A percentile compares a stretch with the other conserved stretches of the same genome.
Conservation (phyloP, 35 echinoderm and acorn worm species). For the Lytechinus pictus region DNA sequence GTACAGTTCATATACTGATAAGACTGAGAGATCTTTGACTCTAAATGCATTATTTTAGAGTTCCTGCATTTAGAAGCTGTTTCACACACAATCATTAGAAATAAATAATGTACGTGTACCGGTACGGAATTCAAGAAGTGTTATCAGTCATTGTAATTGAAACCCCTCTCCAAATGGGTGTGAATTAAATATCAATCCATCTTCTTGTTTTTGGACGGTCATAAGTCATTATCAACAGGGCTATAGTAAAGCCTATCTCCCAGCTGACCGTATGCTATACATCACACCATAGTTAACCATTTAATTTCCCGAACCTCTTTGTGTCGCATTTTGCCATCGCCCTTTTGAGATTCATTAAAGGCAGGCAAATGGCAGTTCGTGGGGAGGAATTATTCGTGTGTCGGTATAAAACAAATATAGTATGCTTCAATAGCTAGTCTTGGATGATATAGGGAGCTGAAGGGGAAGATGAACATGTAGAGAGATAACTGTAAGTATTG, state of each 20-base stretch:
- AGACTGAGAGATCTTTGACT: too few relatives aligned
- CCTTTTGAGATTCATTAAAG: background rate
- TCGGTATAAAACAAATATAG: background rate
- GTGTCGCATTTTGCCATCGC: background rate
- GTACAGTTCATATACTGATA: too few relatives aligned
- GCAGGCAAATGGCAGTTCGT: background rate
- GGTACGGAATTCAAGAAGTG: too few relatives aligned
- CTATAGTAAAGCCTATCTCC: background rate
- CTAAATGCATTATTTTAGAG: too few relatives aligned
- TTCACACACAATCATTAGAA: too few relatives aligned
- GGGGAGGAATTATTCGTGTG: background rate
- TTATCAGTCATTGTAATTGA: too few relatives aligned
- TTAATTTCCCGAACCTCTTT: background rate
- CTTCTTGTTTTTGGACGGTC: background rate
- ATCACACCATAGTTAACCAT: background rate
- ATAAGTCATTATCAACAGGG: background rate
- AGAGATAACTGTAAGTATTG: too few relatives aligned
- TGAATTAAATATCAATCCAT: background rate
- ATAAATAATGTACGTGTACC: too few relatives aligned
- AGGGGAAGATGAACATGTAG: too few relatives aligned
- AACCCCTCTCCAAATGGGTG: background rate
- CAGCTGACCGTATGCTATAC: background rate
- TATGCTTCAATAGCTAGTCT: background rate
- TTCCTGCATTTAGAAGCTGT: too few relatives aligned
- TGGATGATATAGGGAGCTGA: too few relatives aligned